Conservation (phyloP, 2,797 vertebrate species). For the Cryptoprocta ferox region DNA sequence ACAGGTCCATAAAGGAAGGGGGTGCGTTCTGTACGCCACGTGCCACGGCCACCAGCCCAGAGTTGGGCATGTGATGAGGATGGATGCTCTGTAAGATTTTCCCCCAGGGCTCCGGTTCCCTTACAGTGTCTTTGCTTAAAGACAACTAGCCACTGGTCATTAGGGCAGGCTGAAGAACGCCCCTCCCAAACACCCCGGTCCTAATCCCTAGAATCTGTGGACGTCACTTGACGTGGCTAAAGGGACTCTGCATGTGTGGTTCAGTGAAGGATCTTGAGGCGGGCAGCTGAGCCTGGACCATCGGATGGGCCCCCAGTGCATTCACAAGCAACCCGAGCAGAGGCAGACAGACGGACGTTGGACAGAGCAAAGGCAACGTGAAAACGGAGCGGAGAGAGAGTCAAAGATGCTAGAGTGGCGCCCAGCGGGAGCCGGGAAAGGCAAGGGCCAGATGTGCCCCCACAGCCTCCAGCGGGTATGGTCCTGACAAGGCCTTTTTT, state of each 20-base stretch:
- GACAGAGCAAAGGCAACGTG: background rate
- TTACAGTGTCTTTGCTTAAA: background rate
- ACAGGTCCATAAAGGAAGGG: background rate
- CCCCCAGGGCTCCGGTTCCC: background rate
- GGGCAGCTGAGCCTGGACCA: background rate
- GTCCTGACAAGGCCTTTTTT: background rate
- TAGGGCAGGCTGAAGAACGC: background rate
- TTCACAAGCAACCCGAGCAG: background rate
- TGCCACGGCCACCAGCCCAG: background rate
- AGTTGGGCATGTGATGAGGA: fast-evolving
- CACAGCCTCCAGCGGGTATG: background rate
- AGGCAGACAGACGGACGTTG: background rate
- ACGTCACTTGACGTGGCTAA: background rate
- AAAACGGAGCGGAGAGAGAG: background rate
- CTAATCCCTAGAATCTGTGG: background rate
- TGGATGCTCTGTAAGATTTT: background rate
- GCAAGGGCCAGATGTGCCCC: background rate
- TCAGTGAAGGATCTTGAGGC: background rate
- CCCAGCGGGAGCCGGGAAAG: background rate
- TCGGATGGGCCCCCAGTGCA: background rate
- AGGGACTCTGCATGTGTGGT: background rate
- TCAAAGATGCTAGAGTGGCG: background rate
- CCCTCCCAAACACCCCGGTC: background rate
- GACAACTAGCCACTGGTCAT: background rate
- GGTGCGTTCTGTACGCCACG: fast-evolving